These are phyloP conservation scores for Drosophila imparisetae DNA, from an alignment of 2,888 invertebrate species.

Conservation along the genomic window DNA sequence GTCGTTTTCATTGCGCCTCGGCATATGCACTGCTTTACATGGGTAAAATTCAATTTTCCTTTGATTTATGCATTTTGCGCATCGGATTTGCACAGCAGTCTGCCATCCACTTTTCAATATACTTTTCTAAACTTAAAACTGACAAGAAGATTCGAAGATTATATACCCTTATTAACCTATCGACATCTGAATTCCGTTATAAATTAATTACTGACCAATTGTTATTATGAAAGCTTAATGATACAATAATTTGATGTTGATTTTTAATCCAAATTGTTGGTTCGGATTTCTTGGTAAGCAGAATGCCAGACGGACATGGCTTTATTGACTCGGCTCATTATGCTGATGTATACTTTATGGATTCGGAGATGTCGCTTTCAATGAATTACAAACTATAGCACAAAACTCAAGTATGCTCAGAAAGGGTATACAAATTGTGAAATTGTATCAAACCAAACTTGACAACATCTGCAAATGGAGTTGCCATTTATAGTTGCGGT, in stretches of 20 bases:
- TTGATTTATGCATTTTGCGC: constrained; percentile 74
- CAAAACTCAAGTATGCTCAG: neutral
- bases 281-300: neutral
- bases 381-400: neutral
- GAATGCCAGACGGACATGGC: neutral
- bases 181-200: neutral
- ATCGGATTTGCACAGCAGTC: constrained; percentile 52
- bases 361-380: neutral
- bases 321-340: neutral
- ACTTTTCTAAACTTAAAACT: neutral
- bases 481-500: constrained; percentile 7
- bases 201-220: neutral
- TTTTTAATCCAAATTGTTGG: neutral
- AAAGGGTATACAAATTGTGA: constrained; percentile 31
- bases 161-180: neutral
- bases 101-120: constrained; percentile 6
- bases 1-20: constrained; percentile 23
- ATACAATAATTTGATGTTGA: neutral
- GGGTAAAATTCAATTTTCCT: constrained; percentile 71
- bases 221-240: neutral
- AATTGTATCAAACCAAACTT: constrained; percentile 48
- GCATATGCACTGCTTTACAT: constrained; percentile 57
- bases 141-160: neutral
- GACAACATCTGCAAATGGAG: constrained; percentile 43
- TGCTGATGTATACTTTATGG: neutral